phyloP scores from a whole-genome alignment of 2,888 invertebrate genomes.

The Cataglyphis altisquamis region DNA sequence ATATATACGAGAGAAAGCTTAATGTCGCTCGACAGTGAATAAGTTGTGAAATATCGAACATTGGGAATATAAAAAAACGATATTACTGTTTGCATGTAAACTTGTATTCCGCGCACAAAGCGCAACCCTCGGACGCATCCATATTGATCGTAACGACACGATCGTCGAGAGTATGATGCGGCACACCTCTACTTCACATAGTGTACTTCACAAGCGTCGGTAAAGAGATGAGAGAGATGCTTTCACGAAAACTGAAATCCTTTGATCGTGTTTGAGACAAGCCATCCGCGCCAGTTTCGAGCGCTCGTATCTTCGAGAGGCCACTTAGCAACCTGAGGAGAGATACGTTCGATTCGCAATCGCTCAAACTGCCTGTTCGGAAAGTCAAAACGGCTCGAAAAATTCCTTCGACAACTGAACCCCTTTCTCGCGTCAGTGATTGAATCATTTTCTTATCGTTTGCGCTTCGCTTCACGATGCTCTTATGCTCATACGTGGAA shows the following conservation, averaged over 20 bases:
- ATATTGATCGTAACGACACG: constrained; percentile 38
- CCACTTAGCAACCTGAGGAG: constrained; percentile 47
- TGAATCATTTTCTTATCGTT: constrained; percentile 40
- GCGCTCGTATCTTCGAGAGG: constrained; percentile 59
- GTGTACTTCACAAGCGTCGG: constrained; percentile 49
- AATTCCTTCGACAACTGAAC: constrained; percentile 36
- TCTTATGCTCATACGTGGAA: constrained; percentile 14
- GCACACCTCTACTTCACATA: constrained; percentile 25
- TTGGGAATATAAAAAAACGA: constrained; percentile 3
- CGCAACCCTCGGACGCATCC: constrained; percentile 15
- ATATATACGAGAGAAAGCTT: not conserved
- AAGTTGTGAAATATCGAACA: constrained; percentile 35
- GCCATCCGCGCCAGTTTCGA: constrained; percentile 64
- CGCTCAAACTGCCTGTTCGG: constrained; percentile 12
- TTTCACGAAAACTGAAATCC: constrained; percentile 51
- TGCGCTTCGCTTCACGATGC: not conserved
- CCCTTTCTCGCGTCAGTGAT: constrained; percentile 25
- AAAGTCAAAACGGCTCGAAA: constrained; percentile 42
- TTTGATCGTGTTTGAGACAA: constrained; percentile 64
- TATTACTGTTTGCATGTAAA: not conserved
- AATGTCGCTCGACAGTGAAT: not conserved
- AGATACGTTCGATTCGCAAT: constrained; percentile 36
- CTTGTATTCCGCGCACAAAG: constrained; percentile 2
- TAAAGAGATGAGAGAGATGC: constrained; percentile 59
- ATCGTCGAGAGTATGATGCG: constrained; percentile 39